Percentiles rank a stretch among this genome's conserved stretches.
Conservation (phyloP, 2,113 vertebrate genomes). For the Cebus imitator region DNA sequence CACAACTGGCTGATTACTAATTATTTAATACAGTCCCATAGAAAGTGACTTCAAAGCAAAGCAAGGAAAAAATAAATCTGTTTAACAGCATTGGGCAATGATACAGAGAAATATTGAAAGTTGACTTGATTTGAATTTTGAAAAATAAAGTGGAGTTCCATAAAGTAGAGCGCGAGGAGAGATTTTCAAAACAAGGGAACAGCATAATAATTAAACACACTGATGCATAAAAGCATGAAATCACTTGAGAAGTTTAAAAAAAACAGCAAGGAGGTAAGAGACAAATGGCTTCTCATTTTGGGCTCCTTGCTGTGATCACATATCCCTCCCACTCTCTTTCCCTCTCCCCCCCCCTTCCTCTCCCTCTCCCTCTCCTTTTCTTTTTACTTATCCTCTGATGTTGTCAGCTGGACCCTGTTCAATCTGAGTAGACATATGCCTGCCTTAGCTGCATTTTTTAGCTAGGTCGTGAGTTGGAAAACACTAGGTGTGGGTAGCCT, state of each 20-base stretch:
- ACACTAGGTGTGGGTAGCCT: background rate
- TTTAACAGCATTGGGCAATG: background rate
- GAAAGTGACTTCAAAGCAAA: background rate
- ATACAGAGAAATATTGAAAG: background rate
- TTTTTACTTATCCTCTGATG: background rate
- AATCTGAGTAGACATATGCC: background rate
- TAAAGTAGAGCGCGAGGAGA: background rate
- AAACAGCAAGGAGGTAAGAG: background rate
- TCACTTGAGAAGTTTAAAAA: background rate
- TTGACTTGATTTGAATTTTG: background rate
- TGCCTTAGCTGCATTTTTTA: background rate
- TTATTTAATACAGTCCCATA: background rate
- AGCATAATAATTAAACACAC: background rate
- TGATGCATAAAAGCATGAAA: background rate
- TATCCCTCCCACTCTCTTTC: too few relatives aligned
- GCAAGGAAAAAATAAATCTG: background rate
- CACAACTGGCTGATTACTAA: background rate
- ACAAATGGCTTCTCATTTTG: background rate
- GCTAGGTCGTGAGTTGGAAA: background rate
- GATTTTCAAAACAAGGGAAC: background rate
- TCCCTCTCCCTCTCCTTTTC: too few relatives aligned
- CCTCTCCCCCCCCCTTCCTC: background rate
- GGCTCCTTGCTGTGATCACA: background rate
- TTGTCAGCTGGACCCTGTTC: background rate
- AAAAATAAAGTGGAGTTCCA: background rate